A percentile compares a stretch with the other conserved stretches of the same genome.
Conservation (phyloP, 1,140 invertebrate genomes). For the Euura lappo region DNA sequence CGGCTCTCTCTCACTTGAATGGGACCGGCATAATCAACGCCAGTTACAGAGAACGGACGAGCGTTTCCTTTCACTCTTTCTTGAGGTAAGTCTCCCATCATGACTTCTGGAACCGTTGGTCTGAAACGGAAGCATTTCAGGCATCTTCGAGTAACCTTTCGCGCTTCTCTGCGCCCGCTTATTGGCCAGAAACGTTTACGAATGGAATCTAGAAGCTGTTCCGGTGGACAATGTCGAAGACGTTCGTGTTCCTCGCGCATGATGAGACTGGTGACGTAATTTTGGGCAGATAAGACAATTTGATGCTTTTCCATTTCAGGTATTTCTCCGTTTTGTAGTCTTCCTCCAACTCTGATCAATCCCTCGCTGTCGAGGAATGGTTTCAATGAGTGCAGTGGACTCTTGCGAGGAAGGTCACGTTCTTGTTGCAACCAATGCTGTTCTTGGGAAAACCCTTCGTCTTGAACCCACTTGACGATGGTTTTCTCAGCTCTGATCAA, state of each 20-base stretch:
- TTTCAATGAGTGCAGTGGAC: neutral
- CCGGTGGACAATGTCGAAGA: constrained; percentile 42
- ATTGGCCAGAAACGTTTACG: constrained; percentile 36
- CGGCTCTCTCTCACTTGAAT: constrained; percentile 28
- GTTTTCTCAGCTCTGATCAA: neutral
- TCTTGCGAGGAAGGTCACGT: neutral
- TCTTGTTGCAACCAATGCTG: too few species aligned
- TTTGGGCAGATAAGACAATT: constrained; percentile 23
- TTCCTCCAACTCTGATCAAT: constrained; percentile 28
- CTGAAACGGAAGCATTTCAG: constrained; percentile 32
- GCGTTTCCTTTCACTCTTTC: constrained; percentile 29
- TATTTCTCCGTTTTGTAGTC: constrained; percentile 20
- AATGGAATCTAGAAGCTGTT: constrained; percentile 29
- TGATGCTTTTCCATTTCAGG: constrained; percentile 24
- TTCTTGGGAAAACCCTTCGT: neutral
- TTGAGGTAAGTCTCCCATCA: constrained; percentile 41
- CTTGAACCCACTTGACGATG: neutral
- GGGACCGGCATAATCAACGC: constrained; percentile 55
- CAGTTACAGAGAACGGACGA: constrained; percentile 41
- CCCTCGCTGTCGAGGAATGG: constrained; percentile 22
- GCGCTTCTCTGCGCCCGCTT: constrained; percentile 11
- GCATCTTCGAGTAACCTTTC: constrained; percentile 30
- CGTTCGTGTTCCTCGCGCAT: constrained; percentile 38
- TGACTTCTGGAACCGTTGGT: constrained; percentile 23
- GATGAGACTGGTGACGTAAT: constrained; percentile 28